phyloP scores from a whole-genome alignment of 2,113 vertebrate genomes.

The Onychostruthus taczanowskii region DNA sequence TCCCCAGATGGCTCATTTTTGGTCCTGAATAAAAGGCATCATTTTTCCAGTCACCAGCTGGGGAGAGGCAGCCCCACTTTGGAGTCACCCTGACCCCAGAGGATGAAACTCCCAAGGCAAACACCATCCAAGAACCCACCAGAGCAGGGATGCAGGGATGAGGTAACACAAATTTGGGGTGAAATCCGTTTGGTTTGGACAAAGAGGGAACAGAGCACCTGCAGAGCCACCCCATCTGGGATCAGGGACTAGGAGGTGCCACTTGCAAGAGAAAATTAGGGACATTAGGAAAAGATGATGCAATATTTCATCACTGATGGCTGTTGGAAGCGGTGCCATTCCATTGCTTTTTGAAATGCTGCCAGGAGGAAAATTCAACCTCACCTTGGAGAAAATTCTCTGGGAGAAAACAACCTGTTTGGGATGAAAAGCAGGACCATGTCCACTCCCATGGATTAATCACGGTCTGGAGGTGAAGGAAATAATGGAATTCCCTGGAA shows the following conservation, averaged over 20 bases:
- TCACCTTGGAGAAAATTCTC: background rate
- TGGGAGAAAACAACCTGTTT: fast-evolving
- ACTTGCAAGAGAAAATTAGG: background rate
- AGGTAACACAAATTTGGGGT: background rate
- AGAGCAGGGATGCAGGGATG: fast-evolving
- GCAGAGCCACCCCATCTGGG: background rate
- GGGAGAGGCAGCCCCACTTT: fast-evolving
- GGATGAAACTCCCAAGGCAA: background rate
- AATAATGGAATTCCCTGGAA: background rate
- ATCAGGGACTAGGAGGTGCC: fast-evolving
- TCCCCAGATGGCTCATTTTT: background rate
- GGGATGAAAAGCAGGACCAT: fast-evolving
- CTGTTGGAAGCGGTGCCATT: fast-evolving
- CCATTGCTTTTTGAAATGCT: background rate
- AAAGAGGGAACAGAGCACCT: background rate
- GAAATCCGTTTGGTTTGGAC: background rate
- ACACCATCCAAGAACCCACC: fast-evolving
- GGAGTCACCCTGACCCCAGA: background rate
- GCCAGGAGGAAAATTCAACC: background rate
- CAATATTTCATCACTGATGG: background rate
- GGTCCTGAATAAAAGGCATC: background rate
- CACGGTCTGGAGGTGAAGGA: background rate
- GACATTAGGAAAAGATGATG: background rate
- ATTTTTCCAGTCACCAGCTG: background rate
- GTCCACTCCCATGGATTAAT: fast-evolving